Evolutionary conservation across 2,113 vertebrate species (phyloP), one percentile per base, ranked within the genome.

Genomic region (Cryptotis parvus): DNA sequence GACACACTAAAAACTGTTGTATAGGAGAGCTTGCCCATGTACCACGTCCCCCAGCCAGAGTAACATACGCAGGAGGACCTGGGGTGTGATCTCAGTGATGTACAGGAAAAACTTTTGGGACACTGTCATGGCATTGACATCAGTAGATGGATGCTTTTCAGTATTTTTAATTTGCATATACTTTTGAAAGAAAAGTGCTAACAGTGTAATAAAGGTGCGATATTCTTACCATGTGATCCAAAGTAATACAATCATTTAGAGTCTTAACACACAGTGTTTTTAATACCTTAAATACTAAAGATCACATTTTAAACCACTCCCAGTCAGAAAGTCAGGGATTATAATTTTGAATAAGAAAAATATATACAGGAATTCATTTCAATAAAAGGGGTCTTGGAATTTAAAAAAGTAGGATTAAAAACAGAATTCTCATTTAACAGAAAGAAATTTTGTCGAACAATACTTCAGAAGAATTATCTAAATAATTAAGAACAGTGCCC

Each of bases 311-410:
- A 72, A 58, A 39, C 18, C n/a, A 68, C 52, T 73, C 45, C 3
- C 78, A 12, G 26, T 73, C 82, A 78, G 72, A 74, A 91, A 91
- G 77, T 37, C 88, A 58, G 0, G 80, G 14, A 68, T 68, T 74
- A 66, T 31, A 79, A 83, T 69, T 80, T 80, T 68, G 37, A 49
- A 10, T 58, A 45, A 29, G 75, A 39, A 94, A 79, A 49, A 80
- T 20, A 45, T 26, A 37, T 77, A 27, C 87, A 78, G 14, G 9
- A 93, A 91, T 83, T 74, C 18, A 82, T 37, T 89, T 91, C 31
- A 77, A 79, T 72, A 75, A 84, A 79, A 87, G 75, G 24, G 24
- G 35, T n/a, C 41, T 68, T 2, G 10, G 45, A 49, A 14, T 22
- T 45, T 58, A 69, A 73, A 76, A 79, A 45, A 55, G 27, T 16